A percentile compares a stretch with the other conserved stretches of the same genome.
phyloP scores from a whole-genome alignment of 2,113 vertebrate species.

The Lipophrys pholis region DNA sequence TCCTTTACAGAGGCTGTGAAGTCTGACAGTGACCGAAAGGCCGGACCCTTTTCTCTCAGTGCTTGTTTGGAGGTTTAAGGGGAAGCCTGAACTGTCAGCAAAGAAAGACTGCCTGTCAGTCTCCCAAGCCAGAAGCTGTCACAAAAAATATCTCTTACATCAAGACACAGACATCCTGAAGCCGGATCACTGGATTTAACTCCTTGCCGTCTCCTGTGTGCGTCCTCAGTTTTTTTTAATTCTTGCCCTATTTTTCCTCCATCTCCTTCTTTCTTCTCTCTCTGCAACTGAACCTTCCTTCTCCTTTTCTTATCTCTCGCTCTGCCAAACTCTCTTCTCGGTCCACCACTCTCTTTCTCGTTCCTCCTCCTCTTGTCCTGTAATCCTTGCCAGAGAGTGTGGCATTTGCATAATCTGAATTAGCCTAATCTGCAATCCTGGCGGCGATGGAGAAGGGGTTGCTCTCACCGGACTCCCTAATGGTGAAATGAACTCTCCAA shows the following conservation, averaged over 20 bases:
- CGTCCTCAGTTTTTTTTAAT: not conserved
- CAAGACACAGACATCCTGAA: constrained; percentile 11
- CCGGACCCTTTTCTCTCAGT: constrained; percentile 37
- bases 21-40: constrained; percentile 49
- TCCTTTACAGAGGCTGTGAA: constrained; percentile 39
- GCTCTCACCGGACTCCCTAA: constrained; percentile 29
- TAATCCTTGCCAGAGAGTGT: constrained; percentile 65
- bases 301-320: constrained; percentile 45
- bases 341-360: constrained; percentile 22
- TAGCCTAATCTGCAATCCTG: constrained; percentile 74
- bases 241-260: constrained; percentile 21
- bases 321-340: constrained; percentile 36
- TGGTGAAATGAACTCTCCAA: constrained; percentile 7
- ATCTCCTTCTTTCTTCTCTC: constrained; percentile 39
- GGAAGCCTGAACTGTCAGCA: constrained; percentile 35
- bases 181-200: constrained; percentile 32
- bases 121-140: constrained; percentile 4
- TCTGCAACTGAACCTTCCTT: constrained; percentile 15
- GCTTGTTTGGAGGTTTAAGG: constrained; percentile 43
- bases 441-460: constrained; percentile 35
- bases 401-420: constrained; percentile 80
- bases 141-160: constrained; percentile 28
- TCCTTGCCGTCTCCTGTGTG: constrained; percentile 14
- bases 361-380: constrained; percentile 48
- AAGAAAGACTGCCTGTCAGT: constrained; percentile 49